A percentile compares a stretch with the other conserved stretches of the same genome.
phyloP scores from a whole-genome alignment of 2,113 vertebrate species.

The Maccullochella peelii region DNA sequence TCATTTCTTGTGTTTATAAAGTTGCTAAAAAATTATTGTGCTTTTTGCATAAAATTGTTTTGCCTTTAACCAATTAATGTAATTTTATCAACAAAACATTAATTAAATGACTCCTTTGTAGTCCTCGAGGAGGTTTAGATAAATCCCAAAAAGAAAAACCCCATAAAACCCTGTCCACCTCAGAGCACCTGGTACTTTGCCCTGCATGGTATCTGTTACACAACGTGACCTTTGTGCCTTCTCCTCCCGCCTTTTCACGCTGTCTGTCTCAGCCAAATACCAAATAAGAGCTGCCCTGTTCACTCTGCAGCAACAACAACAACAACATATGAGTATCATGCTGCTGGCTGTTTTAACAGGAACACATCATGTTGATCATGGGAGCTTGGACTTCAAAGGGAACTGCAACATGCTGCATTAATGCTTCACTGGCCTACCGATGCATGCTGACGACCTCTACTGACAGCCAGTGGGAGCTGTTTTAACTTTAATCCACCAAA shows the following conservation, averaged over 20 bases:
- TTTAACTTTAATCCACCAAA: no score
- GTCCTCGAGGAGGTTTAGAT: constrained; percentile 3
- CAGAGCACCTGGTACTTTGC: background rate
- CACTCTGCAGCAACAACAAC: constrained; percentile 14
- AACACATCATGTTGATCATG: background rate
- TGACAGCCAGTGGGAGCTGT: background rate
- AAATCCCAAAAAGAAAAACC: background rate
- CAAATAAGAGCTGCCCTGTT: constrained; percentile 32
- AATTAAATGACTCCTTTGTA: background rate
- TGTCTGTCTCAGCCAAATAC: constrained; percentile 11
- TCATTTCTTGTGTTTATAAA: background rate
- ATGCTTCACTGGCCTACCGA: no score
- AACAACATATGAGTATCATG: background rate
- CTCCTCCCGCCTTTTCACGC: background rate
- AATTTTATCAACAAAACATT: background rate
- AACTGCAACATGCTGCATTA: background rate
- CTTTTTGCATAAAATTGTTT: no score
- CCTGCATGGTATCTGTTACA: constrained; percentile 46
- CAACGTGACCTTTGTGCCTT: constrained; percentile 56
- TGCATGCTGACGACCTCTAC: background rate
- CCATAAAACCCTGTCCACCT: background rate
- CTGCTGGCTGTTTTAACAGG: no score
- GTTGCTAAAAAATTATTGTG: no score
- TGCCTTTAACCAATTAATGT: background rate
- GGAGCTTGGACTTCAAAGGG: background rate